phyloP scores from a whole-genome alignment of 2,113 vertebrate genomes.

The Cinclus mexicanus region DNA sequence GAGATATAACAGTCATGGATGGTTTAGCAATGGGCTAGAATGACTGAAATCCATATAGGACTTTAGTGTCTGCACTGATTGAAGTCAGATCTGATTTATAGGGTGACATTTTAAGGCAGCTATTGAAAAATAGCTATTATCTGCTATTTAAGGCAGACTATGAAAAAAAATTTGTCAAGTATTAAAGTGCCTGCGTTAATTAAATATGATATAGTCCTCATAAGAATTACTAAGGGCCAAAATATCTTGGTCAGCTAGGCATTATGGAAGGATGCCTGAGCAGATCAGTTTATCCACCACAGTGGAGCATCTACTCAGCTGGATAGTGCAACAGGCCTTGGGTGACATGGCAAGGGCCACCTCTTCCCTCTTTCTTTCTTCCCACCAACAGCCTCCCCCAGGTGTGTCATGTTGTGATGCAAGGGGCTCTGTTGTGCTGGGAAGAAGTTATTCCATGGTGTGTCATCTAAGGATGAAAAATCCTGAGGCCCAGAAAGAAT shows the following conservation, averaged over 20 bases:
- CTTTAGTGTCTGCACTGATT: background rate
- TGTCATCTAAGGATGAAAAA: background rate
- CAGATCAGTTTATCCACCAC: background rate
- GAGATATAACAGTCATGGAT: too few species aligned
- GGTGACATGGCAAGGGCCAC: background rate
- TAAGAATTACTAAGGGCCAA: background rate
- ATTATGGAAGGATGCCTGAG: background rate
- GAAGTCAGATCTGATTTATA: background rate
- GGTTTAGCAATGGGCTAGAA: background rate
- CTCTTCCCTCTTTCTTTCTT: background rate
- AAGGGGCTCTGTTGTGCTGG: background rate
- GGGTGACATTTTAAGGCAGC: background rate
- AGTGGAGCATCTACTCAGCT: background rate
- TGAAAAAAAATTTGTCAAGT: background rate
- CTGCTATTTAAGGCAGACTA: background rate
- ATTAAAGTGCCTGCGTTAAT: background rate
- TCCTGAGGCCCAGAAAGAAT: background rate
- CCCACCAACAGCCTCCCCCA: background rate
- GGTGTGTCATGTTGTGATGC: background rate
- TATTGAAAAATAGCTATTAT: background rate
- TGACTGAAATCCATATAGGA: background rate
- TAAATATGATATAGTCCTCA: background rate
- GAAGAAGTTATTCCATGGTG: background rate
- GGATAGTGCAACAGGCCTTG: background rate
- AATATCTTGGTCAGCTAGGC: background rate